phyloP scores from a whole-genome alignment of 1,140 invertebrate species.

The Gonatopus flavifemur region DNA sequence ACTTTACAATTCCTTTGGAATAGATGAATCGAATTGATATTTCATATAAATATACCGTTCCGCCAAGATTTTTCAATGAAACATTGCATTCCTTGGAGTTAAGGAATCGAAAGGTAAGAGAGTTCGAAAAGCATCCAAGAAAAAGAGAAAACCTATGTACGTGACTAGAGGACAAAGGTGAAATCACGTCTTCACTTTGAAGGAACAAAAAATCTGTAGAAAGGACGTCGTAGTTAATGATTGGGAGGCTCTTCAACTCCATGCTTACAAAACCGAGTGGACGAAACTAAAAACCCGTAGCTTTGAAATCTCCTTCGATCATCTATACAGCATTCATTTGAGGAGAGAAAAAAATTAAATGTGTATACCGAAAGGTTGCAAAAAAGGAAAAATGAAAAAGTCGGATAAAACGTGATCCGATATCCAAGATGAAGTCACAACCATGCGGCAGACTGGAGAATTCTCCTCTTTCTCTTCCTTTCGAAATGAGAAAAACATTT shows the following conservation, averaged over 20 bases:
- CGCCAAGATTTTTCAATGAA: slow-evolving; percentile 19
- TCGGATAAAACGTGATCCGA: slow-evolving; percentile 21
- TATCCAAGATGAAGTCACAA: slow-evolving; percentile 5
- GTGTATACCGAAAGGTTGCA: too few relatives aligned
- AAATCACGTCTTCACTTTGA: slow-evolving; percentile 30
- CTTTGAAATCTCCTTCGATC: too few relatives aligned
- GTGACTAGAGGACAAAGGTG: slow-evolving; percentile 31
- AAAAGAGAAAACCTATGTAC: slow-evolving; percentile 24
- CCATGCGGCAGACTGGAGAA: too few relatives aligned
- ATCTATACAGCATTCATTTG: too few relatives aligned
- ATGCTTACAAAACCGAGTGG: too few relatives aligned
- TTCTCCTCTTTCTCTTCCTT: too few relatives aligned
- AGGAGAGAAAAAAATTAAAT: too few relatives aligned
- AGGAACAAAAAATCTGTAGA: slow-evolving; percentile 13
- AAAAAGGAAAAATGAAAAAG: too few relatives aligned
- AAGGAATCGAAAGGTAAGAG: too few relatives aligned
- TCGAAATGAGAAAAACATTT: too few relatives aligned
- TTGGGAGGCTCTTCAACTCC: slow-evolving; percentile 27
- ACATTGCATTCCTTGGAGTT: slow-evolving; percentile 22
- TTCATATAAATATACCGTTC: not conserved
- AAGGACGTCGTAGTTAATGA: slow-evolving; percentile 33
- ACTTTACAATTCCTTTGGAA: slow-evolving; percentile 21
- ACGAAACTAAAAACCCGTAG: too few relatives aligned
- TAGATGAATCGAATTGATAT: too few relatives aligned
- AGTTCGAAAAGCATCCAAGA: slow-evolving; percentile 21